phyloP scores from a whole-genome alignment of 2,797 vertebrate genomes.

The Champsocephalus gunnari region DNA sequence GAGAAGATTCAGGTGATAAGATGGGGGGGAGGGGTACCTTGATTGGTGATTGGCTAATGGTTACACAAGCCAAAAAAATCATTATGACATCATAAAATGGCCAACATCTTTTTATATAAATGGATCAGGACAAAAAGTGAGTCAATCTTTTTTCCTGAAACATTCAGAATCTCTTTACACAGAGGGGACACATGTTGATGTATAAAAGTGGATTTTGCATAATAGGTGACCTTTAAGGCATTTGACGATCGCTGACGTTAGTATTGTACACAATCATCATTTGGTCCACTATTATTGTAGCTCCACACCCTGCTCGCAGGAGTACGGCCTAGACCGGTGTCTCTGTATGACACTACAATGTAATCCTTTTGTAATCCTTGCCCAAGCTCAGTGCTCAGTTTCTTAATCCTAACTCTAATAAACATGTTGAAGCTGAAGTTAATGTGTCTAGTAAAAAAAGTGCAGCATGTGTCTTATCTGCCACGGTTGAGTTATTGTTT shows the following conservation, averaged over 20 bases:
- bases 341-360: conserved; percentile 54
- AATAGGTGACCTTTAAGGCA: neutral
- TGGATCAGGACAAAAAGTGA: too few species aligned
- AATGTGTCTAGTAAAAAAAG: conserved; percentile 71
- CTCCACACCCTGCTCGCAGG: conserved; percentile 3
- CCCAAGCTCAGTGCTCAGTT: conserved; percentile 59
- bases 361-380: conserved; percentile 72
- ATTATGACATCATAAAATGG: too few species aligned
- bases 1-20: too few species aligned
- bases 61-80: too few species aligned
- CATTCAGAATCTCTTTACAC: too few species aligned
- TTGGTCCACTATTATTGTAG: conserved; percentile 28
- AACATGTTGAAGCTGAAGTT: conserved; percentile 72
- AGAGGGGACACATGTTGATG: too few species aligned
- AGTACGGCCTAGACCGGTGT: conserved; percentile 60
- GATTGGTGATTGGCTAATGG: too few species aligned
- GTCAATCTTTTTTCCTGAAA: too few species aligned
- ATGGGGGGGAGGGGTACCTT: too few species aligned
- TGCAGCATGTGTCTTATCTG: conserved; percentile 42
- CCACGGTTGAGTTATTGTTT: conserved; percentile 38
- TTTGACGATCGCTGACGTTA: neutral
- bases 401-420: conserved; percentile 76
- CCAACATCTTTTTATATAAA: too few species aligned
- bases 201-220: too few species aligned
- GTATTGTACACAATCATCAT: conserved; percentile 10